These are phyloP conservation scores for Acrobasis consociella DNA, from an alignment of 2,888 invertebrate species.

Conservation along the genomic window DNA sequence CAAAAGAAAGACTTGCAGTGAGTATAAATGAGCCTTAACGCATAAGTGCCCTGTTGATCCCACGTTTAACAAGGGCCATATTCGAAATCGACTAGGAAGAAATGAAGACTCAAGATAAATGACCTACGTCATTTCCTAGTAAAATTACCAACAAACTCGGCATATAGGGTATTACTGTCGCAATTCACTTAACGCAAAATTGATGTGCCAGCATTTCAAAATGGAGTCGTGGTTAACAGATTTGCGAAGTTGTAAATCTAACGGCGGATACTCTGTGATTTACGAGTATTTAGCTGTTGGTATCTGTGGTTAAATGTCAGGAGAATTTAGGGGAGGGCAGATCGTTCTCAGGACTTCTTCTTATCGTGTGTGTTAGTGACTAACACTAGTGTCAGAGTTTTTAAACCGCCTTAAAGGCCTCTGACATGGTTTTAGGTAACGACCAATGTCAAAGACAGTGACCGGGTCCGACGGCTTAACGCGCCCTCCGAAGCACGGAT, in stretches of 20 bases:
- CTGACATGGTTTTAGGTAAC: too few relatives aligned
- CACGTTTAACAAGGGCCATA: background rate
- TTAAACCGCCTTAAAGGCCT: too few relatives aligned
- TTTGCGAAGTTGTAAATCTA: conserved; percentile 30
- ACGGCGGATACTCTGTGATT: conserved; percentile 28
- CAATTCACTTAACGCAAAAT: conserved; percentile 25
- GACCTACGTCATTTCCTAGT: background rate
- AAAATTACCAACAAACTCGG: conserved; percentile 12
- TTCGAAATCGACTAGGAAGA: background rate
- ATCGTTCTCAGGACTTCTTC: background rate
- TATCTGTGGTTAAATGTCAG: conserved; percentile 19
- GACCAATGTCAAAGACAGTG: too few relatives aligned
- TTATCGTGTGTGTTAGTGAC: too few relatives aligned
- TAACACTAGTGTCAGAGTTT: too few relatives aligned
- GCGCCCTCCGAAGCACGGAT: too few relatives aligned
- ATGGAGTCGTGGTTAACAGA: conserved; percentile 28
- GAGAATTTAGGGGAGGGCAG: background rate
- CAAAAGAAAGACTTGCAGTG: too few relatives aligned
- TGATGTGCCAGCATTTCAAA: conserved; percentile 17
- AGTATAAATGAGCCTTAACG: too few relatives aligned
- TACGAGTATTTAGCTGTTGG: conserved; percentile 27
- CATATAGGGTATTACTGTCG: conserved; percentile 21
- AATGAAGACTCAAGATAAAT: background rate
- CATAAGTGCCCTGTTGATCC: too few relatives aligned
- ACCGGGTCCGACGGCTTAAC: too few relatives aligned